A percentile compares a stretch with the other conserved stretches of the same genome.
phyloP scores from a whole-genome alignment of 2,797 vertebrate species.

The Lithobates pipiens region DNA sequence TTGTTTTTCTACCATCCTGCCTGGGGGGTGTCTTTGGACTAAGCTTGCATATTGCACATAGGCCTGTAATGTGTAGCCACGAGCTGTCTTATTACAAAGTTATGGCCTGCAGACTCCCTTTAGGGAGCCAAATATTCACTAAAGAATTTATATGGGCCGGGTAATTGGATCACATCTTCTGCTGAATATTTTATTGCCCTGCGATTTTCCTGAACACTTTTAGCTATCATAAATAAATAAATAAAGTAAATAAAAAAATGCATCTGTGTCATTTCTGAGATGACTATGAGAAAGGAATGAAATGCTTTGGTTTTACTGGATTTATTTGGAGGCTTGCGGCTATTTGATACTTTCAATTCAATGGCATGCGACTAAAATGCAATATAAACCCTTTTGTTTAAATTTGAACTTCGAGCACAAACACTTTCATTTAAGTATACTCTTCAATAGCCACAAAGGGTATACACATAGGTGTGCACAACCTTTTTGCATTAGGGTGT shows the following conservation, averaged over 20 bases:
- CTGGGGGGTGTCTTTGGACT: constrained; percentile 14
- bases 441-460: too few relatives aligned
- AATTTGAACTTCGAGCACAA: too few relatives aligned
- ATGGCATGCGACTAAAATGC: background rate
- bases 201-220: constrained; percentile 30
- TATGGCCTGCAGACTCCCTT: constrained; percentile 22
- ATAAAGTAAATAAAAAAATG: background rate
- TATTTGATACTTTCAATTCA: constrained; percentile 11
- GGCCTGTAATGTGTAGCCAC: constrained; percentile 10
- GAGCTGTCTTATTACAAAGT: constrained; percentile 32
- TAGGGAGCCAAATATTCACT: constrained; percentile 3
- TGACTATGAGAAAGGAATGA: constrained; percentile 10
- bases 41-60: background rate
- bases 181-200: constrained; percentile 22
- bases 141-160: constrained; percentile 36
- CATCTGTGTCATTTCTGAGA: constrained; percentile 2
- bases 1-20: constrained; percentile 5
- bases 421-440: too few relatives aligned
- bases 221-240: constrained; percentile 21
- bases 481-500: too few relatives aligned
- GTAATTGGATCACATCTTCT: constrained; percentile 39
- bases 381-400: too few relatives aligned
- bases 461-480: too few relatives aligned
- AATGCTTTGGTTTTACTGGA: constrained; percentile 9
- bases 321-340: constrained; percentile 33